Evolutionary conservation across 2,797 vertebrate species (phyloP), one percentile per base, ranked within the genome.

Genomic region (Microhierax caerulescens): DNA sequence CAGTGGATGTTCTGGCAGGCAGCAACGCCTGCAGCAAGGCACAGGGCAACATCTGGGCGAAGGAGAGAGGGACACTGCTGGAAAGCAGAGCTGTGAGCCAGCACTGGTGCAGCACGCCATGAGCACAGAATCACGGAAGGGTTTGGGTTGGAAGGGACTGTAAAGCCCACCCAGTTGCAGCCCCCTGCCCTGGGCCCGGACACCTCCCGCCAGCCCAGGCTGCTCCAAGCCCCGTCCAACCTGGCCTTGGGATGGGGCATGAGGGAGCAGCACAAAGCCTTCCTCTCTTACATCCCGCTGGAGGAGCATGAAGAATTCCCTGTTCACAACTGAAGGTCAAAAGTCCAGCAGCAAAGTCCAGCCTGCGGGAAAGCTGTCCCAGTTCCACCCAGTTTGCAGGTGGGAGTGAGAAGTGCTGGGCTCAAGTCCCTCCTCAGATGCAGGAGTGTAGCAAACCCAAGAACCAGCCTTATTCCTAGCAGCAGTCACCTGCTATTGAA

Each of bases 51-150:
- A 28, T 1, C 37, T 37, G 59, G 47, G 23, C n/a, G 48, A 41
- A 56, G 64, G 22, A 53, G 14, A 15, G 75, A 10, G 64, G 30
- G 0, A 60, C 9, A 0, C 22, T 6, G 14, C 3, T 34, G 70
- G 64, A 15, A 30, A 54, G 37, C 53, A 32, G 41, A 63, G 72
- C 76, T 27, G 1, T 1, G 51, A 41, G 39, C 30, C 23, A 61
- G 64, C 53, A 8, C 36, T 11, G 23, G 7, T 1, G 25, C 25
- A 4, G 25, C 2, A 4, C 3, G 28, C 56, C 12, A 1, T 0
- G 24, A 30, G 1, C 43, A 43, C 17, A 19, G 43, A 43, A 43
- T 19, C 43, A 43, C 43, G 4, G 43, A 43, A 43, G 17, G 43
- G 43, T 43, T 43, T 43, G 43, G 43, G 18, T 43, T 43, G 43